These are phyloP conservation scores for Calameuta filiformis DNA, from an alignment of 2,888 invertebrate species.

Conservation along the genomic window DNA sequence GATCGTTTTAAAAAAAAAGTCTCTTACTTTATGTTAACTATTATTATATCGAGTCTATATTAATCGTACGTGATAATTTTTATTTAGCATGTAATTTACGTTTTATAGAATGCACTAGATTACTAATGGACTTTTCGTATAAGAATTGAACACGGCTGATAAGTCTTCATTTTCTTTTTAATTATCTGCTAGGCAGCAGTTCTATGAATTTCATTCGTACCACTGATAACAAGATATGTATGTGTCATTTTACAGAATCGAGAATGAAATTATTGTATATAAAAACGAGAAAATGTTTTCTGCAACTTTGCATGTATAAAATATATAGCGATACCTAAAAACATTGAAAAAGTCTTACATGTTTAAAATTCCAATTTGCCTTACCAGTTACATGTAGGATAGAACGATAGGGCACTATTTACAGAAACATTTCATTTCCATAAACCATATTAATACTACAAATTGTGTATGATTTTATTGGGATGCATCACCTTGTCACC, in stretches of 20 bases:
- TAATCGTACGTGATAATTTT: background rate
- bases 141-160: background rate
- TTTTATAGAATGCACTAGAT: background rate
- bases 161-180: background rate
- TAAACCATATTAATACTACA: background rate
- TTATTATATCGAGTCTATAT: background rate
- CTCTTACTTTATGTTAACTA: background rate
- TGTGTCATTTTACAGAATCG: background rate
- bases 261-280: background rate
- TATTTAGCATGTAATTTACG: background rate
- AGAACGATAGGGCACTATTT: background rate
- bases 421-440: background rate
- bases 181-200: background rate
- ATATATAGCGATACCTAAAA: background rate
- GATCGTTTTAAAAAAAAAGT: background rate
- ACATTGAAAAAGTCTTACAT: background rate
- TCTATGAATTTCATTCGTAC: background rate
- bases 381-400: background rate
- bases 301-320: background rate
- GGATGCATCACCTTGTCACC: background rate
- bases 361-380: background rate
- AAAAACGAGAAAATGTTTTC: background rate
- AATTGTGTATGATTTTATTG: background rate
- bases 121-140: background rate
- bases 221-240: background rate